These are phyloP conservation scores for Ruditapes philippinarum DNA, from an alignment of 1,140 invertebrate species.

Conservation along the genomic window DNA sequence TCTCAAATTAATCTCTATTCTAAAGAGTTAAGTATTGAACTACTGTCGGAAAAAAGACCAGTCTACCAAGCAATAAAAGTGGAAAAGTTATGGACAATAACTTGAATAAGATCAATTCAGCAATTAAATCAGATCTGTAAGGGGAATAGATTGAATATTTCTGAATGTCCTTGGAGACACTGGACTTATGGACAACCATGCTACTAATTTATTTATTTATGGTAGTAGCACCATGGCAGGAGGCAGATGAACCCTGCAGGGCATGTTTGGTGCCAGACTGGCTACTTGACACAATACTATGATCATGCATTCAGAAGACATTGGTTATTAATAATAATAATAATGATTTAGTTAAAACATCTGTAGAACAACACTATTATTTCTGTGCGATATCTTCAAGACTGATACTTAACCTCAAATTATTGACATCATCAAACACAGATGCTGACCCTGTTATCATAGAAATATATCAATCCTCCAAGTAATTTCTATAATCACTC, in stretches of 20 bases:
- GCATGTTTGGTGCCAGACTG: conserved; percentile 7
- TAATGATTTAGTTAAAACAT: no score
- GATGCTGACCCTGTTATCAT: no score
- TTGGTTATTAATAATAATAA: no score
- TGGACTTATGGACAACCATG: not conserved
- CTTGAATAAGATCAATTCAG: conserved; percentile 11
- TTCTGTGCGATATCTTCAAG: no score
- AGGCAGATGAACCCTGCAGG: not conserved
- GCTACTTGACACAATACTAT: not conserved
- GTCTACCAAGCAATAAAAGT: conserved; percentile 33
- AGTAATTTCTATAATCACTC: no score
- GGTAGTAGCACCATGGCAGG: not conserved
- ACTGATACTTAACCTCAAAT: no score
- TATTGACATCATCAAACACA: no score
- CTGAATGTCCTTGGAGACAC: not conserved
- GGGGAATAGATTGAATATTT: conserved; percentile 1
- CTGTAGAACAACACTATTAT: no score
- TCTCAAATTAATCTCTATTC: conserved; percentile 12
- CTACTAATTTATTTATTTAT: conserved; percentile 37
- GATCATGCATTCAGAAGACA: no score
- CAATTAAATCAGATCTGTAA: conserved; percentile 15
- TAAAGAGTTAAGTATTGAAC: conserved; percentile 29
- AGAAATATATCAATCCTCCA: no score
- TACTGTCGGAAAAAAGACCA: not conserved
- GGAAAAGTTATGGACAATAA: conserved; percentile 30